Percentiles rank a stretch among this genome's conserved stretches.
Evolutionary conservation across 2,888 invertebrate genomes (phyloP).

Genomic region (Diarsia dahlii): DNA sequence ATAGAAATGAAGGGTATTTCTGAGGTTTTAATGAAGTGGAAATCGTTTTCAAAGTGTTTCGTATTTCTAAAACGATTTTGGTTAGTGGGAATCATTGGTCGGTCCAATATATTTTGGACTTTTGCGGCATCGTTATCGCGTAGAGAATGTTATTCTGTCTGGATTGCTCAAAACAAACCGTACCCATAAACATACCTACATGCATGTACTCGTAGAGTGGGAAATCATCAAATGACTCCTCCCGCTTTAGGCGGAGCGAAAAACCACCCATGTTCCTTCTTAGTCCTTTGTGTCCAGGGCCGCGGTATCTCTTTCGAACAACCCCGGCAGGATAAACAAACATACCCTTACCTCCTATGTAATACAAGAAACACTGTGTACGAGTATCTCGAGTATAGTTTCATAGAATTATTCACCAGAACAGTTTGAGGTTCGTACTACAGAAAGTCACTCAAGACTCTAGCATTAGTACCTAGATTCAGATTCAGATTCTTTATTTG

Average conservation of each 20-base stretch:
- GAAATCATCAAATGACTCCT: too few relatives aligned
- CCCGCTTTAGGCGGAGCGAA: too few relatives aligned
- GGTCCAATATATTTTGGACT: background rate
- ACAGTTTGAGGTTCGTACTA: background rate
- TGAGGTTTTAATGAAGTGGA: background rate
- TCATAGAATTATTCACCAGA: background rate
- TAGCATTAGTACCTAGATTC: background rate
- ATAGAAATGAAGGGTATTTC: background rate
- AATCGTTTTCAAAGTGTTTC: background rate
- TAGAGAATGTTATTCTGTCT: background rate
- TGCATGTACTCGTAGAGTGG: too few relatives aligned
- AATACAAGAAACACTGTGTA: background rate
- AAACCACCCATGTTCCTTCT: too few relatives aligned
- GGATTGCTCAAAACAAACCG: background rate
- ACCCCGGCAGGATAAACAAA: background rate
- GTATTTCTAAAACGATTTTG: background rate
- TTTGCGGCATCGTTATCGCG: background rate
- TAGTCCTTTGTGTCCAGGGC: too few relatives aligned
- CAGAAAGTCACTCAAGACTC: background rate
- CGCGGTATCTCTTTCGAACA: too few relatives aligned
- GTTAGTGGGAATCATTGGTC: background rate
- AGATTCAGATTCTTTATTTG: too few relatives aligned
- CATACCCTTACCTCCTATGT: background rate
- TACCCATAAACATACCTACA: background rate
- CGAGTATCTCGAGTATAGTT: background rate